Percentiles rank a stretch among this genome's conserved stretches.
phyloP scores from a whole-genome alignment of 1,140 invertebrate genomes.

The Zophobas morio region DNA sequence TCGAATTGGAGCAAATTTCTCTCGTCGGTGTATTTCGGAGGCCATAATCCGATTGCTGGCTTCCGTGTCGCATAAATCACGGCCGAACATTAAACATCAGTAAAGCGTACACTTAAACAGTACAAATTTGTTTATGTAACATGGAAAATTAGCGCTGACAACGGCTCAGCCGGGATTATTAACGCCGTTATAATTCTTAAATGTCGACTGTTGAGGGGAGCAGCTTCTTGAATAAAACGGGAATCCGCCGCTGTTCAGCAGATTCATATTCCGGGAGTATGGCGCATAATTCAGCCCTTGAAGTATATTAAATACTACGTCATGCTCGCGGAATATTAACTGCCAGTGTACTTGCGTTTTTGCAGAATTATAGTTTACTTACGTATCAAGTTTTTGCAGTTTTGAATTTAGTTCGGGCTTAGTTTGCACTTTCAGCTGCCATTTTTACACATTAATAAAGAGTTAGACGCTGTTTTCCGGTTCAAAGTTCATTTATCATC shows the following conservation, averaged over 20 bases:
- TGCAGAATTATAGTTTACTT: not conserved
- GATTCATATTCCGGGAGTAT: constrained; percentile 52
- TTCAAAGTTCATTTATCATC: too few relatives aligned
- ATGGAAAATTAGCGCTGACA: constrained; percentile 40
- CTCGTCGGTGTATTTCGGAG: constrained; percentile 7
- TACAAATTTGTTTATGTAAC: constrained; percentile 41
- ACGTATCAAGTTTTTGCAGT: too few relatives aligned
- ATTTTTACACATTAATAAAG: too few relatives aligned
- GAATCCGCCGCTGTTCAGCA: constrained; percentile 42
- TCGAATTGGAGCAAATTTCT: not conserved
- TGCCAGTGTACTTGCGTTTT: constrained; percentile 43
- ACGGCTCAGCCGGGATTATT: constrained; percentile 37
- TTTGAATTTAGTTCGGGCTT: too few relatives aligned
- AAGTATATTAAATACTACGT: constrained; percentile 55
- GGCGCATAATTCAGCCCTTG: constrained; percentile 51
- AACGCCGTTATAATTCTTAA: constrained; percentile 45
- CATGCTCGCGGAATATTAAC: constrained; percentile 47
- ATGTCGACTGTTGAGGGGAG: constrained; percentile 20
- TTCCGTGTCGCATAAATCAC: constrained; percentile 39
- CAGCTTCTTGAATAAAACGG: constrained; percentile 40
- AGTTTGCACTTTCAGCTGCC: too few relatives aligned
- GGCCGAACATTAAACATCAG: constrained; percentile 33
- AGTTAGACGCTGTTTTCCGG: too few relatives aligned
- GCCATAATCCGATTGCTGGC: constrained; percentile 37
- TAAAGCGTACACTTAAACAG: constrained; percentile 31